Evolutionary conservation across 2,797 vertebrate genomes (phyloP), one percentile per base, ranked within the genome.

Genomic region (Varecia variegata): DNA sequence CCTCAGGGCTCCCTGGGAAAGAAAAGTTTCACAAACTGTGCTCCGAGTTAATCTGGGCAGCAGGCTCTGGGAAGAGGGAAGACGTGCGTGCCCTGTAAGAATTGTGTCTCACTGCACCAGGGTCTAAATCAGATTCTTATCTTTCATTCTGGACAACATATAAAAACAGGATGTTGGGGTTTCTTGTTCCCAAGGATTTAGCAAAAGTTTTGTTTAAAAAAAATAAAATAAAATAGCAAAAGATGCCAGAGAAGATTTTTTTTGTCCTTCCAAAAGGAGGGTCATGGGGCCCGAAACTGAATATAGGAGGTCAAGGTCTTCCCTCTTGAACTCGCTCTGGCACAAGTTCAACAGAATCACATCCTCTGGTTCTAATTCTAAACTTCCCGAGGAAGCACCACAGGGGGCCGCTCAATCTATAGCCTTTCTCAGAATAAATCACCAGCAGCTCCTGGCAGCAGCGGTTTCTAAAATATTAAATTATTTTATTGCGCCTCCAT

Each of bases 351-450:
- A 35, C 2, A 30, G n/a, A 74, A 83, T 68, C 79, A 68, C 14
- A 50, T 71, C 93, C 94, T 73, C 88, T 58, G 35, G 23, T 60
- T 88, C 96, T 93, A 94, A 96, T 91, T 96, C 97, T 86, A 76
- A 90, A 83, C 94, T 94, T 92, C 94, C 97, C 18, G 40, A 27
- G 52, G 65, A 47, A 45, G 58, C 30, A 0, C 32, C 1, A 60
- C 4, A n/a, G 23, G 54, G 60, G 60, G 50, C 43, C 4, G 0
- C 67, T 23, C 73, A 5, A 23, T 40, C 92, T 50, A 60, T 32
- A 93, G 71, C 77, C 93, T 45, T 97, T 95, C 96, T 88, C 96
- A 95, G 14, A 88, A 94, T 97, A 97, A 97, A 93, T 96, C 95
- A 91, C 27, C n/a, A 0, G 30, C 65, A 11, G 20, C 38, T 91